These are phyloP conservation scores for Trachelus troglodyta DNA, from an alignment of 2,888 invertebrate species.

Conservation along the genomic window DNA sequence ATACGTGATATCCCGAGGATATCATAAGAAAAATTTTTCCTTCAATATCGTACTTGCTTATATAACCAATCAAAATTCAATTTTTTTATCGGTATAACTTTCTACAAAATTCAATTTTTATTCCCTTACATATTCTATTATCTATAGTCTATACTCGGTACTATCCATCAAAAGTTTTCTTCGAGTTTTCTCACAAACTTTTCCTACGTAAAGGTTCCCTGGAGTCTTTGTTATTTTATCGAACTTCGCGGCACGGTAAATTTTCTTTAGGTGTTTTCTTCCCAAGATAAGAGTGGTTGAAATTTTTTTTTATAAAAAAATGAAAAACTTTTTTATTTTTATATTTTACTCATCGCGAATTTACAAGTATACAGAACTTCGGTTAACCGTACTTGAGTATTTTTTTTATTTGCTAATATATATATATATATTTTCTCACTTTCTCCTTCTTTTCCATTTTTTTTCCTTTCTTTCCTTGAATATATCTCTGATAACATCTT, in stretches of 20 bases:
- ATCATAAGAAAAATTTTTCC: neutral
- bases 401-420: neutral
- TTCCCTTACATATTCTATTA: neutral
- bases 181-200: neutral
- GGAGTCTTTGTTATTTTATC: neutral
- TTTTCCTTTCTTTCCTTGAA: conserved; percentile 7
- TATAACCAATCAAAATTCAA: neutral
- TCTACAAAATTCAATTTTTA: neutral
- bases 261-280: neutral
- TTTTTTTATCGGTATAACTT: neutral
- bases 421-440: neutral
- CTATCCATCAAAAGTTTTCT: neutral
- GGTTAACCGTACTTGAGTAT: neutral
- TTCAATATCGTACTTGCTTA: neutral
- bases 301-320: neutral
- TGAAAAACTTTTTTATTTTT: neutral
- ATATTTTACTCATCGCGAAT: neutral
- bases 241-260: neutral
- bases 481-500: conserved; percentile 10
- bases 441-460: conserved; percentile 7
- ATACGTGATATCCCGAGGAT: neutral
- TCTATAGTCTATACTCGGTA: neutral
- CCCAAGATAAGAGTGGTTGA: neutral
- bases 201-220: neutral
- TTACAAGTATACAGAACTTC: neutral